A percentile compares a stretch with the other conserved stretches of the same genome.
These are phyloP conservation scores for Sebastes glaucus DNA, from an alignment of 2,797 vertebrate genomes.

Conservation along the genomic window DNA sequence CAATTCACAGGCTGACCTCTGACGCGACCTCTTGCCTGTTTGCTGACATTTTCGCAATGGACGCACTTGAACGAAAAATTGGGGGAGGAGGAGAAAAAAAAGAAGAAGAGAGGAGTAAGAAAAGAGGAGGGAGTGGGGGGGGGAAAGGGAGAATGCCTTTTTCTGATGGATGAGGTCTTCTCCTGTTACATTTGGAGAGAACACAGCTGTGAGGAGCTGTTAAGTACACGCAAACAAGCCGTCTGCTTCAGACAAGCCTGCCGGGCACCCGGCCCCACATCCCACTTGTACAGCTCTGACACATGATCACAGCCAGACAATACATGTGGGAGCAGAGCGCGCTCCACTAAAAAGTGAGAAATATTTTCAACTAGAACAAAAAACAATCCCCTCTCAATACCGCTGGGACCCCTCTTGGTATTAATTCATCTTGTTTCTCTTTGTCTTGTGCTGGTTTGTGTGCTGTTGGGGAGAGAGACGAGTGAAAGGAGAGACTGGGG, in stretches of 20 bases:
- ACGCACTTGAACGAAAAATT: constrained; percentile 80
- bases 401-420: constrained; percentile 78
- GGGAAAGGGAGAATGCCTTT: constrained; percentile 69
- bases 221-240: constrained; percentile 91
- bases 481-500: constrained; percentile 67
- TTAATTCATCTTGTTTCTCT: constrained; percentile 85
- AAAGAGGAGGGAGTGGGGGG: constrained; percentile 24
- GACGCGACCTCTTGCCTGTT: constrained; percentile 80
- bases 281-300: constrained; percentile 83
- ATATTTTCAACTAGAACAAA: constrained; percentile 84
- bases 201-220: constrained; percentile 94
- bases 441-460: constrained; percentile 79
- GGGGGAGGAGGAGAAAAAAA: constrained; percentile 40
- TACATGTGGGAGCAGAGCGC: constrained; percentile 82
- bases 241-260: constrained; percentile 86
- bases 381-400: constrained; percentile 81
- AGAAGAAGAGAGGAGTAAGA: constrained; percentile 60
- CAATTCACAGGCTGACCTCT: constrained; percentile 74
- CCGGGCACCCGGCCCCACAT: constrained; percentile 82
- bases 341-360: constrained; percentile 82
- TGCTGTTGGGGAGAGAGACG: constrained; percentile 67
- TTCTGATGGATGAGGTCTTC: constrained; percentile 89
- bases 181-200: constrained; percentile 89
- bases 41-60: constrained; percentile 85
- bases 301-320: constrained; percentile 86